These are phyloP conservation scores for Vultur gryphus DNA, from an alignment of 2,797 vertebrate species.

Conservation along the genomic window DNA sequence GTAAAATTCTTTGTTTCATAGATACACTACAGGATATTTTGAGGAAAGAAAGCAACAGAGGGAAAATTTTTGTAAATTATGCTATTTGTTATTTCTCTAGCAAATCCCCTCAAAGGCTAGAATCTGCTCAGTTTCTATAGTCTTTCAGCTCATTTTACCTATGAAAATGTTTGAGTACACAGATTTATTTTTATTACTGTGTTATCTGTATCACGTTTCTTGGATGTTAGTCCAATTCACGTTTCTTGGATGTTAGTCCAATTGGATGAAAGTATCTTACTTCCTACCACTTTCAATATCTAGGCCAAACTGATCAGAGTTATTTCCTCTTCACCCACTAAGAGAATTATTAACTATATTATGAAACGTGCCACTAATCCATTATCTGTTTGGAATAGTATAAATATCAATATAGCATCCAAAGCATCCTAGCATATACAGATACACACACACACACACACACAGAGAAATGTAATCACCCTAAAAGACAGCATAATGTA, in stretches of 20 bases:
- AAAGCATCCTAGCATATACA: not conserved
- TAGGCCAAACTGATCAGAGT: not conserved
- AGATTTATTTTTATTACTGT: not conserved
- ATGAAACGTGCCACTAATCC: not conserved
- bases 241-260: not conserved
- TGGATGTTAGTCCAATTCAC: not conserved
- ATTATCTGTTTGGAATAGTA: not conserved
- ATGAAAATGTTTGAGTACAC: not conserved
- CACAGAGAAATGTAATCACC: not conserved
- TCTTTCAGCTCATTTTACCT: not conserved
- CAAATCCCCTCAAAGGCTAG: not conserved
- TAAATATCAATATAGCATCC: not conserved
- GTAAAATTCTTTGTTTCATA: not conserved
- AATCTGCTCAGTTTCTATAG: not conserved
- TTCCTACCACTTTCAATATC: not conserved
- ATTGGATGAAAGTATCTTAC: not conserved
- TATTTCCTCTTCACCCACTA: not conserved
- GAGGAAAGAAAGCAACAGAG: not conserved
- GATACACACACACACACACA: accelerated
- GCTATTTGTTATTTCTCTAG: not conserved
- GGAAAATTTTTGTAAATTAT: not conserved
- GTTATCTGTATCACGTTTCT: not conserved
- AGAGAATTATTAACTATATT: not conserved
- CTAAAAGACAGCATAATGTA: not conserved
- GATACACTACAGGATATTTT: not conserved